Percentiles rank a stretch among this genome's conserved stretches.
These are phyloP conservation scores for Apogon talboti DNA, from an alignment of 2,797 vertebrate species.

Conservation along the genomic window DNA sequence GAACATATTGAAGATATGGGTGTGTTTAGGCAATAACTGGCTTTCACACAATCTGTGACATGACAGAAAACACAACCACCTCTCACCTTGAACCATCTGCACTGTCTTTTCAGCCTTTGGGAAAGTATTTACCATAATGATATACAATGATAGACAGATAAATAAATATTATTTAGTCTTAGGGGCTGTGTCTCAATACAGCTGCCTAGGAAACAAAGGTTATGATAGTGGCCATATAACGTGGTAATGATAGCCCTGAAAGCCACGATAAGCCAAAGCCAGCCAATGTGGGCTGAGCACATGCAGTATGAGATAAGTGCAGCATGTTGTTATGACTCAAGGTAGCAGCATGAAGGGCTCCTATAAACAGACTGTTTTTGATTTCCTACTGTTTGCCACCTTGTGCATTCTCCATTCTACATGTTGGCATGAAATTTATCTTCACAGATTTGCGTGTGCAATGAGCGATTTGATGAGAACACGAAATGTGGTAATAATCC, in stretches of 20 bases:
- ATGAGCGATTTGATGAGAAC: not conserved
- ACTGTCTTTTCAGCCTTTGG: not conserved
- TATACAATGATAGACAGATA: not conserved
- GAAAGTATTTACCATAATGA: not conserved
- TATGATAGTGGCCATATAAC: constrained; percentile 9
- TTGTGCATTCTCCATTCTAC: constrained; percentile 4
- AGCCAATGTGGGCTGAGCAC: constrained; percentile 14
- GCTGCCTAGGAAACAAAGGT: constrained; percentile 19
- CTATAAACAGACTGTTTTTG: constrained; percentile 17
- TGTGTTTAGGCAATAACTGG: no score
- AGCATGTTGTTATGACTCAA: constrained; percentile 34
- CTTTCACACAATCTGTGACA: no score
- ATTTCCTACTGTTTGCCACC: constrained; percentile 27
- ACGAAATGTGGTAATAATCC: not conserved
- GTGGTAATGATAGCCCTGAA: constrained; percentile 9
- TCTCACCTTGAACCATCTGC: no score
- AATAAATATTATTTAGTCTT: not conserved
- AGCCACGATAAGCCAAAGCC: not conserved
- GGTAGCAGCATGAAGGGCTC: constrained; percentile 17
- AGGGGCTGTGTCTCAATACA: not conserved
- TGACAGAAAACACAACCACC: no score
- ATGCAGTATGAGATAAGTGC: constrained; percentile 4
- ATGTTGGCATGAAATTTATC: not conserved
- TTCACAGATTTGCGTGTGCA: not conserved
- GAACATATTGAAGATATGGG: no score